Percentiles rank a stretch among this genome's conserved stretches.
Conservation (phyloP, 2,888 invertebrate species). For the Andrena praecox region DNA sequence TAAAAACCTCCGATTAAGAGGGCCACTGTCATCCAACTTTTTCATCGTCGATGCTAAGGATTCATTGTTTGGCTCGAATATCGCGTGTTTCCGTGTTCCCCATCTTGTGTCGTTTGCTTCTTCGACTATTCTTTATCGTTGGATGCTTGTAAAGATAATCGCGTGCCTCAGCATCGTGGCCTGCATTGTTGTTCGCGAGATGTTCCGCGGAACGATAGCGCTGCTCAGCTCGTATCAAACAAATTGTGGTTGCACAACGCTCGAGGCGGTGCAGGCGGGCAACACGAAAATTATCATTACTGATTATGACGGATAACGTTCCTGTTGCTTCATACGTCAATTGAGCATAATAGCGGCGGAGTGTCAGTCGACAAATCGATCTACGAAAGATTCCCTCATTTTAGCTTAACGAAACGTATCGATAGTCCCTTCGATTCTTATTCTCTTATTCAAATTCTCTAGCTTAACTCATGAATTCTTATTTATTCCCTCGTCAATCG, state of each 20-base stretch:
- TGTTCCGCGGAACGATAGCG: conserved; percentile 18
- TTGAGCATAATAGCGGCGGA: conserved; percentile 45
- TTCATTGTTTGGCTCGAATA: not conserved
- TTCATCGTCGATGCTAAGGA: too few species aligned
- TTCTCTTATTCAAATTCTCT: too few species aligned
- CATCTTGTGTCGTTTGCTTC: not conserved
- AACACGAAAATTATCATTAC: conserved; percentile 61
- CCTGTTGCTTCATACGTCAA: conserved; percentile 61
- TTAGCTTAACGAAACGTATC: not conserved
- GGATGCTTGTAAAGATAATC: not conserved
- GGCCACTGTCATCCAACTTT: too few species aligned
- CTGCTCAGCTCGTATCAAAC: conserved; percentile 30
- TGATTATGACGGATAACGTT: conserved; percentile 58
- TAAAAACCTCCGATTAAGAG: too few species aligned
- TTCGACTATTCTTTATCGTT: not conserved
- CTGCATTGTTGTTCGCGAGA: not conserved
- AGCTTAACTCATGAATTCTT: too few species aligned
- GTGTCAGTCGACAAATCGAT: conserved; percentile 48
- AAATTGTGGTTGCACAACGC: conserved; percentile 58
- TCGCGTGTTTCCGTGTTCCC: not conserved
- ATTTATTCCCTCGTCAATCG: too few species aligned
- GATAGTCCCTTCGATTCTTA: too few species aligned
- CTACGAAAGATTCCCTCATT: conserved; percentile 44
- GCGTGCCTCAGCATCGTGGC: not conserved
- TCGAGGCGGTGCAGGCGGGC: conserved; percentile 25